These are phyloP conservation scores for Petrophora chlorosata DNA, from an alignment of 2,888 invertebrate species.

Conservation along the genomic window DNA sequence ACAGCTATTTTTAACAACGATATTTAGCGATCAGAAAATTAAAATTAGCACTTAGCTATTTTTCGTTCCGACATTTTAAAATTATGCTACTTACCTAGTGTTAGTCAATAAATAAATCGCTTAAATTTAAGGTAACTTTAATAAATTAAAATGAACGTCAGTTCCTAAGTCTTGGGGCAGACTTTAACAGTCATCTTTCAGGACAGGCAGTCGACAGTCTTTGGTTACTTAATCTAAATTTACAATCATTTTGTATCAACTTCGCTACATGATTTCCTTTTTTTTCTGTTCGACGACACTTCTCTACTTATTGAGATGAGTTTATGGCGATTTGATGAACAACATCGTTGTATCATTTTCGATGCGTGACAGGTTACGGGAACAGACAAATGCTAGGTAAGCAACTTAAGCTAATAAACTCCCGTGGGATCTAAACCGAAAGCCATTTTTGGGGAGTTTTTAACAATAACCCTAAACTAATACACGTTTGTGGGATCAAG, in stretches of 20 bases:
- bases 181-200: constrained; percentile 43
- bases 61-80: constrained; percentile 47
- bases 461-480: constrained; percentile 41
- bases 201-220: constrained; percentile 78
- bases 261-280: constrained; percentile 56
- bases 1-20: constrained; percentile 35
- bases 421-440: constrained; percentile 66
- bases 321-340: constrained; percentile 65
- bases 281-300: constrained; percentile 72
- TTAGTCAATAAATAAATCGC: constrained; percentile 80
- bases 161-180: constrained; percentile 56
- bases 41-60: too few species aligned
- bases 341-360: constrained; percentile 54
- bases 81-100: constrained; percentile 57
- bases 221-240: constrained; percentile 75
- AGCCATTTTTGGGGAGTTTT: constrained; percentile 52
- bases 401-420: constrained; percentile 53
- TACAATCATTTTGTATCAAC: constrained; percentile 45
- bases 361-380: constrained; percentile 19
- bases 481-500: constrained; percentile 65
- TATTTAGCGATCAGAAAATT: too few species aligned
- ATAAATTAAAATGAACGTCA: constrained; percentile 70
- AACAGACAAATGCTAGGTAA: constrained; percentile 19
- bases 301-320: constrained; percentile 70
- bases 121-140: constrained; percentile 79